Base-by-base conservation (phyloP, 2,888 invertebrate genomes). In the Cantharis flavilabris region DNA sequence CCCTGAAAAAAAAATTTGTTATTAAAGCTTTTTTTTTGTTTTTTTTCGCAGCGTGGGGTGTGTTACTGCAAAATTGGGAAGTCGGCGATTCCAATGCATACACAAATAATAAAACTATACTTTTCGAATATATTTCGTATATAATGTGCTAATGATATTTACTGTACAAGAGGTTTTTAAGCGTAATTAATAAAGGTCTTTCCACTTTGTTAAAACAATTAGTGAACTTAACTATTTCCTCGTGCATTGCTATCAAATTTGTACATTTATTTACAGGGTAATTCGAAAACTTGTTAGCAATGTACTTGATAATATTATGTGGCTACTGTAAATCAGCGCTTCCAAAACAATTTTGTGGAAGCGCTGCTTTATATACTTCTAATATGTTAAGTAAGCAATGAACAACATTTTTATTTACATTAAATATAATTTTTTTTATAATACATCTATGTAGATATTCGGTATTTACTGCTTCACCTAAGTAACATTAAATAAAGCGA, bases 401-500 rank as follows among this genome's bases (percentile, higher is more conserved):
- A 77, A 77, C 76, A 76, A 76, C 72, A 74, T 23, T n/a, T n/a
- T n/a, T 77, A 77, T 77, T 77, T 77, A 77, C 77, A 77, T 70
- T 71, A 67, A 49, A 67, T 67, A 67, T 23, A 74, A 65, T 64
- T 33, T 30, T 26, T n/a, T 63, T 64, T 49, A 49, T 49, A 49
- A 2, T 49, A 49, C n/a, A 67, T 62, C 14, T 65, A 70, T 71
- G 70, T 70, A 70, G 30, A 76, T 69, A 70, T 71, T 74, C 72
- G 71, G 64, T 72, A 74, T 33, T 62, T 20, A 28, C 69, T 30
- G 28, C 14, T 16, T 30, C 7, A 11, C 30, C 65, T 30, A 64
- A 71, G 69, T 49, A 71, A 67, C 23, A 75, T 81, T 81, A 84
- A 86, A 87, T 88, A 88, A 88, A 88, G 88, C 88, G 86, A 86